phyloP scores from a whole-genome alignment of 2,113 vertebrate species.

The Scolopax mira region DNA sequence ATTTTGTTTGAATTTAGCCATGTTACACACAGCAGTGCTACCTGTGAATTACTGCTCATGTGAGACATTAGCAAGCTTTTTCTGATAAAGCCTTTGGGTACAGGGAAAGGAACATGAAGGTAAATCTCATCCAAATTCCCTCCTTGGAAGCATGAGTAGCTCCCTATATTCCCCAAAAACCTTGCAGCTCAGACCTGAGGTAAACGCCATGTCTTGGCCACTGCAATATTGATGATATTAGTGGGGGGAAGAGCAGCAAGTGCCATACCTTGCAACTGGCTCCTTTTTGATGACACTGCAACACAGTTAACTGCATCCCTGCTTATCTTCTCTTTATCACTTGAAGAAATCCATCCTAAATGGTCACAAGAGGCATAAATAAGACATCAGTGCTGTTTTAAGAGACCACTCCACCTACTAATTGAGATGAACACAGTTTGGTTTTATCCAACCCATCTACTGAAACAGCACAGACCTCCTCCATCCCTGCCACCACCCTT shows the following conservation, averaged over 20 bases:
- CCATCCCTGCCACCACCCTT: not conserved
- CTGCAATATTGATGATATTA: not conserved
- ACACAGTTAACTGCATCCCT: not conserved
- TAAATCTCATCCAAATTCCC: not conserved
- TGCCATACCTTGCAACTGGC: not conserved
- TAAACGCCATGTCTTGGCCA: not conserved
- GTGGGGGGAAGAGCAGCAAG: not conserved
- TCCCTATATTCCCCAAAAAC: not conserved
- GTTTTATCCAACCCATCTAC: not conserved
- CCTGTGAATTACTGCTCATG: not conserved
- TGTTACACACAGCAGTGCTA: fast-evolving
- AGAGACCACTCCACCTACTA: not conserved
- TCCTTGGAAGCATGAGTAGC: not conserved
- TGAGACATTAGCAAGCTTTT: not conserved
- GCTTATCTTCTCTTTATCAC: not conserved
- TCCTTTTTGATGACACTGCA: not conserved
- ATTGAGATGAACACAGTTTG: not conserved
- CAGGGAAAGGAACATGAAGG: not conserved
- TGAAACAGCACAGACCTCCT: not conserved
- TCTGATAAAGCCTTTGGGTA: not conserved
- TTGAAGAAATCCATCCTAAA: not conserved
- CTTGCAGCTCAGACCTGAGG: not conserved
- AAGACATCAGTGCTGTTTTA: not conserved
- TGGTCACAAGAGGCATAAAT: not conserved
- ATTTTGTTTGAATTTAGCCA: not conserved